Evolutionary conservation across 2,888 invertebrate genomes (phyloP).

Genomic region (Cheilosia pagana): DNA sequence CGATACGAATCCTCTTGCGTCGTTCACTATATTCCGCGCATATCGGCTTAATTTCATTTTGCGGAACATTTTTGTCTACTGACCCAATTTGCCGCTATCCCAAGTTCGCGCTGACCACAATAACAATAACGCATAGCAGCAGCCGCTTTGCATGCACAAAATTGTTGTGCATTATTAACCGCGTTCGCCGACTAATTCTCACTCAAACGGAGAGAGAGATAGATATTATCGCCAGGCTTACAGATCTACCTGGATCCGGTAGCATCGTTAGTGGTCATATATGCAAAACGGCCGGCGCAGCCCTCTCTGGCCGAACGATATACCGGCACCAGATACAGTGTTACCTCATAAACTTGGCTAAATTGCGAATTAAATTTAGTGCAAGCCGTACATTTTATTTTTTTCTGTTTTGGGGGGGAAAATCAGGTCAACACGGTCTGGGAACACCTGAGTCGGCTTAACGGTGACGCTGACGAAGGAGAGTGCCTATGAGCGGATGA

Average conservation of each 20-base stretch:
- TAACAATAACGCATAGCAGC: slow-evolving; percentile 61
- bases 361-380: slow-evolving; percentile 68
- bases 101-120: slow-evolving; percentile 57
- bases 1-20: slow-evolving; percentile 49
- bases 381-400: slow-evolving; percentile 55
- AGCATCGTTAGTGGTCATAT: slow-evolving; percentile 57
- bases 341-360: slow-evolving; percentile 64
- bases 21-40: slow-evolving; percentile 37
- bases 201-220: slow-evolving; percentile 49
- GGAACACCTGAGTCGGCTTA: slow-evolving; percentile 41
- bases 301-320: slow-evolving; percentile 36
- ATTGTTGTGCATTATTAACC: slow-evolving; percentile 71
- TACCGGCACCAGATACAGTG: slow-evolving; percentile 48
- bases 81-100: slow-evolving; percentile 57
- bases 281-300: slow-evolving; percentile 43
- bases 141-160: slow-evolving; percentile 43
- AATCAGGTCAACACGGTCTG: slow-evolving; percentile 52
- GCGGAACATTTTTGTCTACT: slow-evolving; percentile 71
- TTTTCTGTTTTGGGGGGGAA: slow-evolving; percentile 23
- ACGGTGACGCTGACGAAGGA: slow-evolving; percentile 12
- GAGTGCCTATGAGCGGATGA: not conserved
- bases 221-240: slow-evolving; percentile 33
- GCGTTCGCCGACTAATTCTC: slow-evolving; percentile 69
- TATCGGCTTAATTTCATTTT: slow-evolving; percentile 60
- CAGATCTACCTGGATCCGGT: slow-evolving; percentile 23